phyloP scores from a whole-genome alignment of 2,888 invertebrate genomes.

The Pachliopta kotzebuea region DNA sequence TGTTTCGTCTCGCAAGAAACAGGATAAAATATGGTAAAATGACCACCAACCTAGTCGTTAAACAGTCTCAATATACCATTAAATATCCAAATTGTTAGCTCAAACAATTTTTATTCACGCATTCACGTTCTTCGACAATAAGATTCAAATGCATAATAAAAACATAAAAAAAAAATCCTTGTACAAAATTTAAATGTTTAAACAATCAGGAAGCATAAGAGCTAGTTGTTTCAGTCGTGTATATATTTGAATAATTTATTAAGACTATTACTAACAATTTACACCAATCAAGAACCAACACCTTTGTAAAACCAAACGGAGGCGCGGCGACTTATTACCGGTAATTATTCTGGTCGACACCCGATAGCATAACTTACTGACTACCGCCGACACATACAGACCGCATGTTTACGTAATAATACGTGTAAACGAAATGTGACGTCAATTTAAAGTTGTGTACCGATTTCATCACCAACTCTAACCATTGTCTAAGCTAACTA shows the following conservation, averaged over 20 bases:
- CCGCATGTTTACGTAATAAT: slow-evolving; percentile 11
- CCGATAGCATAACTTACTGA: slow-evolving; percentile 3
- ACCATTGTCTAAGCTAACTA: background rate
- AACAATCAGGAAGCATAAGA: background rate
- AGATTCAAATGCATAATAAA: no score
- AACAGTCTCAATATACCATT: no score
- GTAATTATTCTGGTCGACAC: slow-evolving; percentile 11
- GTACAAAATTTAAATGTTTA: no score
- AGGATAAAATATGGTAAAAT: no score
- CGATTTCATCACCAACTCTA: slow-evolving; percentile 18
- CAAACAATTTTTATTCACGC: no score
- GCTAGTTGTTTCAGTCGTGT: background rate
- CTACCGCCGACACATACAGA: slow-evolving; percentile 3
- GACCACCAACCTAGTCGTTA: no score
- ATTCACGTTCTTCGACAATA: no score
- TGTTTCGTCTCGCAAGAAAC: no score
- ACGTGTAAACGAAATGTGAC: slow-evolving; percentile 22
- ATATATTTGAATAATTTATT: background rate
- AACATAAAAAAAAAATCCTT: no score
- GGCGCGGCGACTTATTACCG: slow-evolving; percentile 4
- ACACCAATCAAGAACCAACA: background rate
- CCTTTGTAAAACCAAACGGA: slow-evolving; percentile 1
- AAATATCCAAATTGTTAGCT: no score
- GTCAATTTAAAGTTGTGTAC: slow-evolving; percentile 12
- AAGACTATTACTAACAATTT: background rate